Percentiles rank a stretch among this genome's conserved stretches.
Evolutionary conservation across 2,113 vertebrate species (phyloP).

Genomic region (Platycercus adscitus): DNA sequence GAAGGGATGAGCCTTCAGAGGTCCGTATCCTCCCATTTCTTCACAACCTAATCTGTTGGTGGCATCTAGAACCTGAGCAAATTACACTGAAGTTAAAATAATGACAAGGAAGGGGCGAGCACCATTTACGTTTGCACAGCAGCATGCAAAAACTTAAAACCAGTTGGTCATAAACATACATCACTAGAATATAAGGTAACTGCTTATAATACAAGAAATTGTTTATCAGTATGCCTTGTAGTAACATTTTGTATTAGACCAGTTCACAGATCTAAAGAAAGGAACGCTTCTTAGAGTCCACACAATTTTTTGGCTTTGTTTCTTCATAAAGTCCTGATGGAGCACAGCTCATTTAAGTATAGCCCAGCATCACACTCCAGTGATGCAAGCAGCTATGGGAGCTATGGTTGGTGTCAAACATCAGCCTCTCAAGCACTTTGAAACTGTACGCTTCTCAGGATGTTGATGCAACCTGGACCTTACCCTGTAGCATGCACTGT

Average conservation of each 20-base stretch:
- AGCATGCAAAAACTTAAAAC: background rate
- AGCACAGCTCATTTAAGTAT: background rate
- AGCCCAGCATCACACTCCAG: background rate
- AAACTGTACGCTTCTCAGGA: background rate
- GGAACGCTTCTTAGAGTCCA: background rate
- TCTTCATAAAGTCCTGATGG: background rate
- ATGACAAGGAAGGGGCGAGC: background rate
- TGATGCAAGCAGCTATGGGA: background rate
- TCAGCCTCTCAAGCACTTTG: background rate
- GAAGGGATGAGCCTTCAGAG: slow-evolving; percentile 91
- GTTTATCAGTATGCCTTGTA: background rate
- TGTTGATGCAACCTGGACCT: background rate
- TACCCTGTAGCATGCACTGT: background rate
- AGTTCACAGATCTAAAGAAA: background rate
- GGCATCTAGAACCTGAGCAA: slow-evolving; percentile 88
- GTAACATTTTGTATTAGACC: background rate
- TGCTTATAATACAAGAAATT: background rate
- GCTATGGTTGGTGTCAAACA: background rate
- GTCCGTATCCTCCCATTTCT: slow-evolving; percentile 92
- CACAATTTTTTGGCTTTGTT: background rate
- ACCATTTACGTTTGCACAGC: background rate
- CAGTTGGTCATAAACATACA: background rate
- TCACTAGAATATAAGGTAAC: background rate
- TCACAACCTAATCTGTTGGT: slow-evolving; percentile 95
- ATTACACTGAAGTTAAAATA: background rate